Evolutionary conservation across 2,113 vertebrate genomes (phyloP), one percentile per base, ranked within the genome.

Genomic region (Furnarius figulus): DNA sequence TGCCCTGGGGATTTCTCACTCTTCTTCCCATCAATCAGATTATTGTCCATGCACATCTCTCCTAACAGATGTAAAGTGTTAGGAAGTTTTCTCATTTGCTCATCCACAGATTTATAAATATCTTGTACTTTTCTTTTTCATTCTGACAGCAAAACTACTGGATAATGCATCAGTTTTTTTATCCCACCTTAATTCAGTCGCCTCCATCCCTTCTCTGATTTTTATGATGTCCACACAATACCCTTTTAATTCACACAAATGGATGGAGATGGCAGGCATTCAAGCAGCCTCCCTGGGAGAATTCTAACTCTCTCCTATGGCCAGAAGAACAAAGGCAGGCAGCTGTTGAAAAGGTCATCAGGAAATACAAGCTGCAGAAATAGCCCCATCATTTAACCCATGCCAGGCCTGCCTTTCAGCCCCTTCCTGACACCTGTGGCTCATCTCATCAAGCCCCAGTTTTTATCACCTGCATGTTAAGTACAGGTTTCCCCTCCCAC

Each of bases 301-400:
- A 90, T 93, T 95, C 79, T 88, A 49, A 80, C 65, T 86, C 87
- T 95, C 52, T 93, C 66, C 67, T 63, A 89, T 39, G 77, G 81
- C 93, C 94, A 95, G 62, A 87, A 94, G 73, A 95, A 95, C 87
- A 95, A 95, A 95, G 90, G 86, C 83, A 95, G 87, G 89, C 95
- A 96, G 95, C 94, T 97, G 94, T 75, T 96, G 93, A 93, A 95
- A 97, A 97, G 95, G 94, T 95, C 95, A 95, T 65, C 68, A 87
- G 80, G 73, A 97, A 97, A 96, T 14, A 90, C 27, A 84, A 92
- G 73, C 86, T 85, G 58, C 49, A 87, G 79, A 96, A 96, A 95
- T 30, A 94, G 44, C 28, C 70, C 87, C 77, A 72, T 31, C 5
- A 2, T 79, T 97, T 94, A 95, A 94, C 77, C 77, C 84, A 18